Evolutionary conservation across 1,140 invertebrate genomes (phyloP).

Genomic region (Temnothorax longispinosus): DNA sequence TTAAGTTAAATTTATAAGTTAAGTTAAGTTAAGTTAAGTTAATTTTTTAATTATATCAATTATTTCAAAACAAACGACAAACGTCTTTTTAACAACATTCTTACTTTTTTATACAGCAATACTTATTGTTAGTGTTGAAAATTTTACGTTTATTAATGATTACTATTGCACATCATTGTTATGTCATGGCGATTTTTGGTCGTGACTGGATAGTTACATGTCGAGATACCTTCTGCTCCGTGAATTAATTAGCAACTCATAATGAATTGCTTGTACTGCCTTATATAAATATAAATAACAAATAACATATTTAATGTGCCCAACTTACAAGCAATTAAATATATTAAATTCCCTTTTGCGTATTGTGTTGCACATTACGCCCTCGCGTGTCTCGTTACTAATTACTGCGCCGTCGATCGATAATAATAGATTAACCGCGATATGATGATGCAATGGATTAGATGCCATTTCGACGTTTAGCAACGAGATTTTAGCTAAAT

Average conservation of each 20-base stretch:
- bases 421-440: constrained; percentile 37
- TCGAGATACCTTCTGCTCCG: not conserved
- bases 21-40: no score
- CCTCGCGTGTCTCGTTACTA: constrained; percentile 29
- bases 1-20: not conserved
- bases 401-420: constrained; percentile 26
- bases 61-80: not conserved
- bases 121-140: not conserved
- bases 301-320: constrained; percentile 11
- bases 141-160: not conserved
- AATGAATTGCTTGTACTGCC: not conserved
- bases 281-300: constrained; percentile 42
- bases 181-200: not conserved
- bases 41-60: not conserved
- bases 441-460: constrained; percentile 12
- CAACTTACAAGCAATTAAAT: constrained; percentile 5
- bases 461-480: constrained; percentile 27
- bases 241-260: constrained; percentile 9
- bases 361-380: not conserved
- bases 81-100: not conserved
- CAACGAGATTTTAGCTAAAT: constrained; percentile 22
- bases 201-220: not conserved
- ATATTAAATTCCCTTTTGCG: not conserved
- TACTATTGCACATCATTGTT: not conserved
- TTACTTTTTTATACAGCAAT: not conserved